These are phyloP conservation scores for Platycheirus rosarum DNA, from an alignment of 2,888 invertebrate genomes.

Conservation along the genomic window DNA sequence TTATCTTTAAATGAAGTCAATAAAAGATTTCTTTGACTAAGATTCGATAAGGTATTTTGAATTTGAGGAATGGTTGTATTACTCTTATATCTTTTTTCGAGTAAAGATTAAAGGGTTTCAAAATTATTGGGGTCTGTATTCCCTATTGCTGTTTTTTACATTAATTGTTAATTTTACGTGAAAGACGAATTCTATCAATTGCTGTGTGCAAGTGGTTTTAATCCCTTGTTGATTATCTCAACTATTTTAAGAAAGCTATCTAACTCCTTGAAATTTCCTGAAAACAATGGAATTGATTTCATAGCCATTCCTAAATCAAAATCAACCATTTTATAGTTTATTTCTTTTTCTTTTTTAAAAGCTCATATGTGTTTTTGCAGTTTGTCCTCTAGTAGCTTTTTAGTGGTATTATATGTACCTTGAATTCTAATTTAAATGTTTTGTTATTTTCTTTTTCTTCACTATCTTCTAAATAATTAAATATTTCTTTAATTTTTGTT, in stretches of 20 bases:
- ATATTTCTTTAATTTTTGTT: constrained; percentile 5
- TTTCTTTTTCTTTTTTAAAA: constrained; percentile 4
- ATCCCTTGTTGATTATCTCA: too few species aligned
- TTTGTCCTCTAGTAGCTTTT: not conserved
- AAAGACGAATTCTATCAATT: too few species aligned
- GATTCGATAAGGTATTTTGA: too few species aligned
- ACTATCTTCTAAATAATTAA: constrained; percentile 1
- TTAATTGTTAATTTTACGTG: too few species aligned
- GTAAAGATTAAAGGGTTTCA: too few species aligned
- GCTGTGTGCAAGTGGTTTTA: too few species aligned
- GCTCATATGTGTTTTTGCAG: not conserved
- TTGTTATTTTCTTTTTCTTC: not conserved
- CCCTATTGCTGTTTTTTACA: too few species aligned
- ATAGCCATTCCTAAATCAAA: constrained; percentile 15
- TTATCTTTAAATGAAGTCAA: too few species aligned
- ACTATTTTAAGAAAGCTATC: constrained; percentile 19
- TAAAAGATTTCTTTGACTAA: too few species aligned
- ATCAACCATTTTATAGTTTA: constrained; percentile 13
- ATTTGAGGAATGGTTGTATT: too few species aligned
- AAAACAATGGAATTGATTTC: constrained; percentile 6
- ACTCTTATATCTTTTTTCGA: too few species aligned
- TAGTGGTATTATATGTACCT: not conserved
- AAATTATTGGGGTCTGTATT: too few species aligned
- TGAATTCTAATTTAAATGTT: constrained; percentile 5
- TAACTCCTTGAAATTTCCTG: constrained; percentile 14